These are phyloP conservation scores for Drosophila tropicalis DNA, from an alignment of 1,140 invertebrate genomes.

Conservation along the genomic window DNA sequence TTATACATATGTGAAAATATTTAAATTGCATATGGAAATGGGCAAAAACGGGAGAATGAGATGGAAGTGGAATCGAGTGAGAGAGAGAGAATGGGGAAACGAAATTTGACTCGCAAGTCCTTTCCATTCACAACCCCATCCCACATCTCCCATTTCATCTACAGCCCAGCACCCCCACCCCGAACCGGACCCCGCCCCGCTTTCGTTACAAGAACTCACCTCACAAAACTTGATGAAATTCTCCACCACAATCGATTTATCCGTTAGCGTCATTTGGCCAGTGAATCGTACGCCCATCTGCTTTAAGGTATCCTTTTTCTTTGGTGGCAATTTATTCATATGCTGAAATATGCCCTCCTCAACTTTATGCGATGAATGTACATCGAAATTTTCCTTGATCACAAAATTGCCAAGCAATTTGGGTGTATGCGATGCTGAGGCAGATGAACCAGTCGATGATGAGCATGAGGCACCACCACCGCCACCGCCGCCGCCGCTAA, in stretches of 20 bases:
- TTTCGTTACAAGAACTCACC: constrained; percentile 52
- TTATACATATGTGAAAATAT: constrained; percentile 46
- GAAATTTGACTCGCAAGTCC: constrained; percentile 38
- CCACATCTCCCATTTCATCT: constrained; percentile 16
- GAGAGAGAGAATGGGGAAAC: constrained; percentile 29
- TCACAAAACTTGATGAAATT: constrained; percentile 82
- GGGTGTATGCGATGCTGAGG: constrained; percentile 49
- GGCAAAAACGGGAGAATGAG: constrained; percentile 23
- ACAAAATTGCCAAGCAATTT: constrained; percentile 74
- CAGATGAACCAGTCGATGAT: constrained; percentile 39
- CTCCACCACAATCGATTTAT: constrained; percentile 83
- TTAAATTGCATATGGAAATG: constrained; percentile 56
- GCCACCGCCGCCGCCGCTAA: background rate
- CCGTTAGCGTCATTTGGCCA: constrained; percentile 81
- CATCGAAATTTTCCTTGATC: constrained; percentile 82
- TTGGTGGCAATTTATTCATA: constrained; percentile 80
- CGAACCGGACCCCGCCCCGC: background rate
- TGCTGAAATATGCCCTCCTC: constrained; percentile 82
- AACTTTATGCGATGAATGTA: constrained; percentile 81
- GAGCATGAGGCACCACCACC: constrained; percentile 50
- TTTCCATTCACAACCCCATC: constrained; percentile 5
- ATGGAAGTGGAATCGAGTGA: background rate
- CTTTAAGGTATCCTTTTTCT: constrained; percentile 81
- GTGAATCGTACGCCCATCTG: constrained; percentile 80
- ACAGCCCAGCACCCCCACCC: too few species aligned